Percentiles rank a stretch among this genome's conserved stretches.
phyloP scores from a whole-genome alignment of 2,797 vertebrate species.

The Catostomus latipinnis region DNA sequence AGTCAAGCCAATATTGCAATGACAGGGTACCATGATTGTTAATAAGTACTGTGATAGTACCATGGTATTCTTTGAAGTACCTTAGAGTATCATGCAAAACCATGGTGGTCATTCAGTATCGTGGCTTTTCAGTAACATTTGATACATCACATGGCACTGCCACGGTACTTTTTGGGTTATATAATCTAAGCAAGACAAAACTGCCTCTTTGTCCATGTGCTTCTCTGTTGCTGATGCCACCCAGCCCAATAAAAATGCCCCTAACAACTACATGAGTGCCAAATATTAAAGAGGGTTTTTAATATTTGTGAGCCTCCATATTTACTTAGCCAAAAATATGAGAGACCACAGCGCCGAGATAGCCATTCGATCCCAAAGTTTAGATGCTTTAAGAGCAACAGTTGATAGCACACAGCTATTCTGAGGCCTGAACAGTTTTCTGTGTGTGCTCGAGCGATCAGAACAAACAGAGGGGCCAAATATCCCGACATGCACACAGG shows the following conservation, averaged over 20 bases:
- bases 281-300: constrained; percentile 36
- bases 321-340: constrained; percentile 40
- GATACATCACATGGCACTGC: too few relatives aligned
- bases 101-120: too few relatives aligned
- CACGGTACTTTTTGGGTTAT: not conserved
- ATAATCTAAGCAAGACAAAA: not conserved
- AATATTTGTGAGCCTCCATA: constrained; percentile 35
- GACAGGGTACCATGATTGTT: too few relatives aligned
- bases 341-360: not conserved
- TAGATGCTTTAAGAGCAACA: constrained; percentile 5
- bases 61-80: too few relatives aligned
- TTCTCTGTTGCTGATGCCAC: constrained; percentile 8
- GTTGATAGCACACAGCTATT: not conserved
- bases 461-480: constrained; percentile 17
- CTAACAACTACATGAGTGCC: not conserved
- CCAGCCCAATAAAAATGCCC: not conserved
- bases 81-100: too few relatives aligned
- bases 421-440: constrained; percentile 1
- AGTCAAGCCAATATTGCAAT: too few relatives aligned
- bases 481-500: constrained; percentile 2
- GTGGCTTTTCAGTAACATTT: too few relatives aligned
- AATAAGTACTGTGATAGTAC: too few relatives aligned
- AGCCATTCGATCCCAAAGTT: not conserved
- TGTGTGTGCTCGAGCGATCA: constrained; percentile 3
- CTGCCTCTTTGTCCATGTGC: not conserved